phyloP scores from a whole-genome alignment of 2,113 vertebrate genomes.

The Zosterops borbonicus region DNA sequence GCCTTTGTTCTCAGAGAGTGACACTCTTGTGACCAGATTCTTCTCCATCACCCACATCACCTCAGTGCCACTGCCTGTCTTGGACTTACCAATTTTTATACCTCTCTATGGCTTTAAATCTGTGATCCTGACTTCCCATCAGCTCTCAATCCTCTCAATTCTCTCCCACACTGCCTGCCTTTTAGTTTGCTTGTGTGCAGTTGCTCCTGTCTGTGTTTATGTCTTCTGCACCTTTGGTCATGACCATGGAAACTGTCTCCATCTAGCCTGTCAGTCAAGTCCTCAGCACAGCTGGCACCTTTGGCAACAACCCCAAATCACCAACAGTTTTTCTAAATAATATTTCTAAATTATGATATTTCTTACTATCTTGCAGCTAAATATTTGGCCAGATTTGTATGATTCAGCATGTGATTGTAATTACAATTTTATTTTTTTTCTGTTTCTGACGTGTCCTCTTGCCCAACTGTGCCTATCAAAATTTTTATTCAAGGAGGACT shows the following conservation, averaged over 20 bases:
- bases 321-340: background rate
- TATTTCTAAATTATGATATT: background rate
- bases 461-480: background rate
- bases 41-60: background rate
- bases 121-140: background rate
- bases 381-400: background rate
- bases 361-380: background rate
- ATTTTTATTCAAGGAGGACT: background rate
- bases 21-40: fast-evolving
- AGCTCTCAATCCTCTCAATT: fast-evolving
- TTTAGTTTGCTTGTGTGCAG: background rate
- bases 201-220: background rate
- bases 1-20: background rate
- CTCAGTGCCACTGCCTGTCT: fast-evolving
- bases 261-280: background rate
- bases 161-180: background rate
- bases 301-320: background rate
- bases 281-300: background rate
- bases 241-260: background rate
- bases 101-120: background rate
- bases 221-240: background rate
- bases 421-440: background rate
- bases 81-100: background rate
- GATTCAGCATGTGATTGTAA: background rate
- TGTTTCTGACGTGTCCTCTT: background rate